Percentiles rank a stretch among this genome's conserved stretches.
phyloP scores from a whole-genome alignment of 2,113 vertebrate genomes.

The Perccottus glenii region DNA sequence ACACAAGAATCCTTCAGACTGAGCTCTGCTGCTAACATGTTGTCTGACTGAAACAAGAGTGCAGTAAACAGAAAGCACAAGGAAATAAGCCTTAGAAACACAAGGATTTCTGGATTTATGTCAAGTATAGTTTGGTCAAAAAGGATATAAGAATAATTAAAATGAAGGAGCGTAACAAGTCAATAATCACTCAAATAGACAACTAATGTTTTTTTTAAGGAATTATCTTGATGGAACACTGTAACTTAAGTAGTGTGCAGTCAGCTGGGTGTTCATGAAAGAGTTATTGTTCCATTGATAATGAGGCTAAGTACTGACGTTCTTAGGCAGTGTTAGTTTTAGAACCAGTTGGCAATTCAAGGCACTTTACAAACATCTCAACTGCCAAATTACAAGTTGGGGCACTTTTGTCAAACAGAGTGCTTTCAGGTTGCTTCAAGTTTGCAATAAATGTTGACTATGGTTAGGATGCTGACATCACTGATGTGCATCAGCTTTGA shows the following conservation, averaged over 20 bases:
- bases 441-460: no score
- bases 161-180: no score
- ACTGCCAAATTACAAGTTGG: background rate
- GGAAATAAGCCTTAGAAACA: background rate
- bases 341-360: background rate
- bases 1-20: conserved; percentile 68
- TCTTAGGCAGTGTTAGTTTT: background rate
- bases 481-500: no score
- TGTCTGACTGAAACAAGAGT: background rate
- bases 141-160: no score
- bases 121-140: no score
- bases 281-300: background rate
- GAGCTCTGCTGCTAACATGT: conserved; percentile 40
- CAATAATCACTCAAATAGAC: no score
- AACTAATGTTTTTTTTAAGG: no score
- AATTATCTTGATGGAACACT: no score
- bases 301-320: background rate
- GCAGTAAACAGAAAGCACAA: conserved; percentile 2
- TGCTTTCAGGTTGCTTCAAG: background rate
- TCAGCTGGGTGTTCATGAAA: no score
- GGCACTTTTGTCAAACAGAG: background rate
- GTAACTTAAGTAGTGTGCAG: no score
- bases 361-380: background rate
- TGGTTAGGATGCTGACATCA: no score
- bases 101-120: background rate